These are phyloP conservation scores for Andricus quercusramuli DNA, from an alignment of 2,888 invertebrate species.

Conservation along the genomic window DNA sequence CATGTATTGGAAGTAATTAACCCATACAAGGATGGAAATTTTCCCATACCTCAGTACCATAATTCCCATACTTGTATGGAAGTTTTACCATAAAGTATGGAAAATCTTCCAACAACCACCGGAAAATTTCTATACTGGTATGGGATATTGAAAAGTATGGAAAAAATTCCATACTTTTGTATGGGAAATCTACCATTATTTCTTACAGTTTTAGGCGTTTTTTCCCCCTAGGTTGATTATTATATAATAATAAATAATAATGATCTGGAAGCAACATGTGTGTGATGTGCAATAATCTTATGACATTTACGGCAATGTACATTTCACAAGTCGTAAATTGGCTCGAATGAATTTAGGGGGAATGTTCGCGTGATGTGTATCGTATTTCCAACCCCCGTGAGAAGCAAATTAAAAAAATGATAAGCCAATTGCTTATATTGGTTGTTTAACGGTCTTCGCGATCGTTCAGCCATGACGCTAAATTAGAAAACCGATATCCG, in stretches of 20 bases:
- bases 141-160: too few species aligned
- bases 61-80: too few species aligned
- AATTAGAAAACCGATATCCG: slow-evolving; percentile 12
- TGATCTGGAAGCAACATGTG: slow-evolving; percentile 1
- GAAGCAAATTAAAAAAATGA: slow-evolving; percentile 37
- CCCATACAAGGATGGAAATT: too few species aligned
- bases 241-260: neutral
- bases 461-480: slow-evolving; percentile 29
- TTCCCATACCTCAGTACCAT: too few species aligned
- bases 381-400: slow-evolving; percentile 40
- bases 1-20: too few species aligned
- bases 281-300: slow-evolving; percentile 13
- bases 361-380: slow-evolving; percentile 41
- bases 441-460: slow-evolving; percentile 16
- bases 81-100: too few species aligned
- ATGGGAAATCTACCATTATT: too few species aligned
- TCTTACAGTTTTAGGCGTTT: too few species aligned
- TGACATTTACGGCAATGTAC: slow-evolving; percentile 27
- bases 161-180: too few species aligned
- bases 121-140: too few species aligned
- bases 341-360: slow-evolving; percentile 30
- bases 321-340: slow-evolving; percentile 28
- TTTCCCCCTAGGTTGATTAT: too few species aligned
- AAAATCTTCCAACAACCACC: too few species aligned
- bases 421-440: slow-evolving; percentile 38